Evolutionary conservation across 2,888 invertebrate species (phyloP).

Genomic region (Yponomeuta sedellus): DNA sequence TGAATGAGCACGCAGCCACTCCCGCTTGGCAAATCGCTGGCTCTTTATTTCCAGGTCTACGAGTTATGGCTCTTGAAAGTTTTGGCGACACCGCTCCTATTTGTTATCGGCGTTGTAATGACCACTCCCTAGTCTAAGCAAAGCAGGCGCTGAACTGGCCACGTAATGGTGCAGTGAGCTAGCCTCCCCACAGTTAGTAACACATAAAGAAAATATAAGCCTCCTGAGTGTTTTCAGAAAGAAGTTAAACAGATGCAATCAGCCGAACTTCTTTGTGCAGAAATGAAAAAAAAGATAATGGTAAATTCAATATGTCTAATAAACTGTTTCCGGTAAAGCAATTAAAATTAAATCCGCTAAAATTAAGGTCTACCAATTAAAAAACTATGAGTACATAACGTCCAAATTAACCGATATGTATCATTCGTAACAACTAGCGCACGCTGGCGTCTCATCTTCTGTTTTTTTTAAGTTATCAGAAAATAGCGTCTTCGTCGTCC

Average conservation of each 20-base stretch:
- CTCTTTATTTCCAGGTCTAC: constrained; percentile 30
- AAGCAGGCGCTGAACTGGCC: not conserved
- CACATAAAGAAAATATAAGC: not conserved
- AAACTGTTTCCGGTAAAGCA: not conserved
- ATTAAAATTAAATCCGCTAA: not conserved
- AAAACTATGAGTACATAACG: not conserved
- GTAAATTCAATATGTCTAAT: not conserved
- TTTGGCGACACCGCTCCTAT: constrained; percentile 15
- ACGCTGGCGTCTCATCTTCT: no score
- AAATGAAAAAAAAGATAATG: not conserved
- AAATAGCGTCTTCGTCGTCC: not conserved
- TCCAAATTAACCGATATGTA: not conserved
- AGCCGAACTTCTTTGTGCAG: no score
- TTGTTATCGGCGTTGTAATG: constrained; percentile 4
- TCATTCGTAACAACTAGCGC: not conserved
- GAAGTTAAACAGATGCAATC: no score
- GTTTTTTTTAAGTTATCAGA: not conserved
- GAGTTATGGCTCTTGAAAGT: constrained; percentile 23
- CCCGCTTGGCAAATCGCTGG: constrained; percentile 34
- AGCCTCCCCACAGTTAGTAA: not conserved
- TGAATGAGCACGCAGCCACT: constrained; percentile 32
- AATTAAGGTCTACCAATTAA: not conserved
- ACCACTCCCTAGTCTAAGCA: not conserved
- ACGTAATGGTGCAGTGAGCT: not conserved
- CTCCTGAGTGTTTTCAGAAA: not conserved